Evolutionary conservation across 2,113 vertebrate species (phyloP).

Genomic region (Sander lucioperca): DNA sequence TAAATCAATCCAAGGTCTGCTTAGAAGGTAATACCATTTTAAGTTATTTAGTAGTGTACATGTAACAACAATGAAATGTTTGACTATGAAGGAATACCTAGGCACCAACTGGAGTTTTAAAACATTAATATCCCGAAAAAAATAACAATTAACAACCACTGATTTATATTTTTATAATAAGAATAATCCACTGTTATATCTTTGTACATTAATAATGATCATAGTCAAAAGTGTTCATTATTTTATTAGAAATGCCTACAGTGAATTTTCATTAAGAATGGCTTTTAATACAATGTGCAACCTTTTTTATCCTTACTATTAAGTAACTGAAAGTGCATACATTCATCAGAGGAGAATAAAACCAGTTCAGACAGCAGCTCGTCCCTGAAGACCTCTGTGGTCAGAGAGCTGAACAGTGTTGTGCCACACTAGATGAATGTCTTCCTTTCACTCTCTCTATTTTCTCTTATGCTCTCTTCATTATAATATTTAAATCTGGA

Average conservation of each 20-base stretch:
- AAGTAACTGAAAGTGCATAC: constrained; percentile 5
- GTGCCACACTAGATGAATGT: constrained; percentile 54
- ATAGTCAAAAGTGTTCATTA: background rate
- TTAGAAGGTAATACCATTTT: background rate
- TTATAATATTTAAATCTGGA: background rate
- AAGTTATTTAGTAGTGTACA: background rate
- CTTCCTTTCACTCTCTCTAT: constrained; percentile 23
- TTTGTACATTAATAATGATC: background rate
- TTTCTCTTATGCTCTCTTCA: background rate
- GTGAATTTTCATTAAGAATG: background rate
- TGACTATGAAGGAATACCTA: background rate
- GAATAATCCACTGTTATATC: background rate
- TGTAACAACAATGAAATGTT: background rate
- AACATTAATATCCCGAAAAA: background rate
- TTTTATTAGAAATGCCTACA: background rate
- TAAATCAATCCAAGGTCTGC: background rate
- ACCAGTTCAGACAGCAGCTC: constrained; percentile 64
- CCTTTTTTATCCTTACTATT: background rate
- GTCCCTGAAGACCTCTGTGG: constrained; percentile 65
- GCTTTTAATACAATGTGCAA: background rate
- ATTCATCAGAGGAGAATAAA: constrained; percentile 28
- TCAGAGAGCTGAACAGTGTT: constrained; percentile 56
- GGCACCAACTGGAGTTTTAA: background rate
- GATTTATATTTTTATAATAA: background rate
- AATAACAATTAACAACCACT: background rate